These are phyloP conservation scores for Paracanthobrama guichenoti DNA, from an alignment of 2,113 vertebrate species.

Conservation along the genomic window DNA sequence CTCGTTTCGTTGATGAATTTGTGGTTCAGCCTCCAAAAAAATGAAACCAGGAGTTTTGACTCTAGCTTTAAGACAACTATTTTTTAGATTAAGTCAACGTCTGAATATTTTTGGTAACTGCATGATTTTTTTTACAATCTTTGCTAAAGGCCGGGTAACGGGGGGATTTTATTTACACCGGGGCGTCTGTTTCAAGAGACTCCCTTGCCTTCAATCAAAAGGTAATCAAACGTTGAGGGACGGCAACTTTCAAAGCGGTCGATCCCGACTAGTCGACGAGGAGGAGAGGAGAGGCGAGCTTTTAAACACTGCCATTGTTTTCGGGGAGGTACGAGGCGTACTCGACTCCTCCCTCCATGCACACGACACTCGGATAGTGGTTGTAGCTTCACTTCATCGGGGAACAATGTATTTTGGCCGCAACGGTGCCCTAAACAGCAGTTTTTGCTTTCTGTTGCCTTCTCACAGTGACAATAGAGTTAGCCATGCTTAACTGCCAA, in stretches of 20 bases:
- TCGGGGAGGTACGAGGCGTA: conserved; percentile 65
- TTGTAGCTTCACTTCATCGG: conserved; percentile 72
- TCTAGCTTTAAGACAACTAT: conserved; percentile 70
- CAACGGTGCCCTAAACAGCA: conserved; percentile 70
- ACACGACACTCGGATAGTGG: conserved; percentile 70
- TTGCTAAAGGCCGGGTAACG: conserved; percentile 65
- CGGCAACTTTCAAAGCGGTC: conserved; percentile 49
- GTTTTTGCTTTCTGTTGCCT: conserved; percentile 77
- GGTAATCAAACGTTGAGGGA: conserved; percentile 39
- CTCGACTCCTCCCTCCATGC: conserved; percentile 65
- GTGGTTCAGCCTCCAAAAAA: conserved; percentile 57
- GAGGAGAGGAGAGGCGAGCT: conserved; percentile 64
- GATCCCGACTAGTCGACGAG: conserved; percentile 49
- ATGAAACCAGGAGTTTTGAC: conserved; percentile 48
- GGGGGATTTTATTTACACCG: conserved; percentile 64
- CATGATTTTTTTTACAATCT: conserved; percentile 78
- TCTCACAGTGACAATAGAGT: conserved; percentile 77
- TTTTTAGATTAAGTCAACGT: conserved; percentile 72
- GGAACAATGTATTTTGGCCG: conserved; percentile 72
- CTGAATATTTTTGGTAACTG: conserved; percentile 76
- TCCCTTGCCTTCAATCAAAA: conserved; percentile 75
- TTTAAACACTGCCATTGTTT: conserved; percentile 81
- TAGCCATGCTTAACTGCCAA: conserved; percentile 82
- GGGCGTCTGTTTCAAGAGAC: conserved; percentile 65
- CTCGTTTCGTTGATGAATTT: conserved; percentile 50